Base-by-base conservation (phyloP, 1,140 invertebrate species). In the Aphidius ervi region DNA sequence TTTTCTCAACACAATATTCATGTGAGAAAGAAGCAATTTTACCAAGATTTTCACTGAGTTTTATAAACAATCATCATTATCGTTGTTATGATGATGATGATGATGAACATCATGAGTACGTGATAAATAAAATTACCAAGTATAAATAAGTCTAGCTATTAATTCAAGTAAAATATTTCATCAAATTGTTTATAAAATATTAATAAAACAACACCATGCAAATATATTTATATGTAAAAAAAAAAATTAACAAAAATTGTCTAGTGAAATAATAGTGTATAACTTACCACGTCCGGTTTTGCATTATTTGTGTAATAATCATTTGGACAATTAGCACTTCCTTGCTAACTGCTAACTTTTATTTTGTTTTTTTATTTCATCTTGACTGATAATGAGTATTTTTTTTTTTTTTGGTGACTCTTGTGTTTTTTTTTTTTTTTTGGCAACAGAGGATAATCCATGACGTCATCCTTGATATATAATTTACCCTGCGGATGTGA, bases 321-420 rank as follows among this genome's bases (percentile, higher is more conserved):
- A 31, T 10, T 31, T 31, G 23, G 52, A 55, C 59, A 61, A 56
- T 61, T 61, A 61, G 54, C 50, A 61, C 55, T 61, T 61, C 59
- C 59, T 55, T 46, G 45, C 46, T 61, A 7, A 56, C 16, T 7
- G 37, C 46, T 43, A 42, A 10, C 45, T 56, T 45, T 61, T 61
- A 23, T 46, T 61, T 56, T 54, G 52, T 50, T 60, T 43, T 16
- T 31, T 59, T 52, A 42, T 52, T 59, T 52, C 6, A 31, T 31
- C 23, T 31, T 31, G 23, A 31, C 23, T 31, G 23, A 31, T 31
- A 31, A 31, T 31, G 23, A 31, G 23, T 31, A 31, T 31, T 31
- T 31, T 31, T 31, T 31, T 31, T 31, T 31, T 31, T 31, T 31
- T 31, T 31, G 23, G 23, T 23, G 23, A 23, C 23, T 23, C 3